phyloP scores from a whole-genome alignment of 2,888 invertebrate genomes.

The Bugula neritina region DNA sequence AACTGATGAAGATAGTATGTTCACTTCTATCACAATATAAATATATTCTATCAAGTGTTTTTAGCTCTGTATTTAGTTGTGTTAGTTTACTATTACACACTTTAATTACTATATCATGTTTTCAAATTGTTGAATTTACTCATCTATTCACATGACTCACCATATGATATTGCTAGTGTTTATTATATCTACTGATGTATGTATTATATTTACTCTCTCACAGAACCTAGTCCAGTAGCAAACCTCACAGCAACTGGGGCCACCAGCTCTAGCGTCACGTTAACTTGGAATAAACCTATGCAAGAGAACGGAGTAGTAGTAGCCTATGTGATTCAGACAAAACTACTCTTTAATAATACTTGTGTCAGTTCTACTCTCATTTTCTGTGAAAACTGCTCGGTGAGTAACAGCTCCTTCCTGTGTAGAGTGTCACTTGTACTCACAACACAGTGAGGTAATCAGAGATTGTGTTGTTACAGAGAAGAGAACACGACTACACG shows the following conservation, averaged over 20 bases:
- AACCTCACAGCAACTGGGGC: background rate
- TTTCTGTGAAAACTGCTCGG: background rate
- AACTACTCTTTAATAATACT: background rate
- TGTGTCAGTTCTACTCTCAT: background rate
- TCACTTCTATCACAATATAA: too few species aligned
- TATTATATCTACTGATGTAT: background rate
- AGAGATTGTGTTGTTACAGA: background rate
- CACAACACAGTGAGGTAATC: too few species aligned
- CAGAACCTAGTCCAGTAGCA: background rate
- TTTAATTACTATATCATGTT: too few species aligned
- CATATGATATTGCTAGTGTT: background rate
- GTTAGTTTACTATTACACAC: too few species aligned
- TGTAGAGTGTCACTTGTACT: too few species aligned
- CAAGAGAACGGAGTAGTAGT: background rate
- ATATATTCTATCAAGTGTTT: too few species aligned
- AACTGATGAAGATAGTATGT: background rate
- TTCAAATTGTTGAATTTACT: too few species aligned
- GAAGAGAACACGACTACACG: background rate
- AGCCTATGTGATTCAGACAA: background rate
- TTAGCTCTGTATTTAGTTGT: too few species aligned
- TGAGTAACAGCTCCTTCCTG: too few species aligned
- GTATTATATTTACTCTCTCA: background rate
- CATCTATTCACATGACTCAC: too few species aligned
- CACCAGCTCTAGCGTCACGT: background rate
- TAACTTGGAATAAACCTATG: background rate